Conservation (phyloP, 2,113 vertebrate genomes). For the Phylloscopus trochiloides region DNA sequence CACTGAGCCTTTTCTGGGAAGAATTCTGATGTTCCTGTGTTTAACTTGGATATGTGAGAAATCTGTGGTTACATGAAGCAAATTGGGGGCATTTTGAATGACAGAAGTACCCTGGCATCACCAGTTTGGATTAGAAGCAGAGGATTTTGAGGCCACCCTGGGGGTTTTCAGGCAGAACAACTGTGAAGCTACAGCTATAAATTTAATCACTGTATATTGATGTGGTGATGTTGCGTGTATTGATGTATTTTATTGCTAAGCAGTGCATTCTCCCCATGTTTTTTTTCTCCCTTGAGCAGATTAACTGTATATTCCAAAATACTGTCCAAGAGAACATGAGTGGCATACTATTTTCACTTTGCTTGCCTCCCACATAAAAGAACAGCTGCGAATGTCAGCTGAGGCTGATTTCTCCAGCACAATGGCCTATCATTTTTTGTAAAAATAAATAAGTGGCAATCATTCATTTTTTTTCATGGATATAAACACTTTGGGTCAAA, state of each 20-base stretch:
- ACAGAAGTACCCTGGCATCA: not conserved
- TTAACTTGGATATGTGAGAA: not conserved
- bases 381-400: slow-evolving; percentile 43
- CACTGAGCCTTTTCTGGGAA: not conserved
- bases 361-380: slow-evolving; percentile 49
- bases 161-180: slow-evolving; percentile 43
- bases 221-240: slow-evolving; percentile 31
- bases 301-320: slow-evolving; percentile 37
- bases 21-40: not conserved
- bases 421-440: slow-evolving; percentile 44
- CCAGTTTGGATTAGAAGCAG: slow-evolving; percentile 14
- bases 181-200: slow-evolving; percentile 31
- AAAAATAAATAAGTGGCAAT: slow-evolving; percentile 54
- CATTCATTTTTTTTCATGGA: slow-evolving; percentile 16
- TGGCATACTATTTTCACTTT: slow-evolving; percentile 25
- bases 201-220: slow-evolving; percentile 66
- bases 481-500: slow-evolving; percentile 60
- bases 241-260: slow-evolving; percentile 69
- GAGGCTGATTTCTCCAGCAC: slow-evolving; percentile 37
- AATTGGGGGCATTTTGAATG: not conserved
- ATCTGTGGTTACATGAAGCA: not conserved
- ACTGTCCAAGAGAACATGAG: slow-evolving; percentile 4
- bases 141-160: slow-evolving; percentile 35
- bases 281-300: slow-evolving; percentile 13
- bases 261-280: slow-evolving; percentile 27